A percentile compares a stretch with the other conserved stretches of the same genome.
phyloP scores from a whole-genome alignment of 2,113 vertebrate genomes.

The Anguilla japonica region DNA sequence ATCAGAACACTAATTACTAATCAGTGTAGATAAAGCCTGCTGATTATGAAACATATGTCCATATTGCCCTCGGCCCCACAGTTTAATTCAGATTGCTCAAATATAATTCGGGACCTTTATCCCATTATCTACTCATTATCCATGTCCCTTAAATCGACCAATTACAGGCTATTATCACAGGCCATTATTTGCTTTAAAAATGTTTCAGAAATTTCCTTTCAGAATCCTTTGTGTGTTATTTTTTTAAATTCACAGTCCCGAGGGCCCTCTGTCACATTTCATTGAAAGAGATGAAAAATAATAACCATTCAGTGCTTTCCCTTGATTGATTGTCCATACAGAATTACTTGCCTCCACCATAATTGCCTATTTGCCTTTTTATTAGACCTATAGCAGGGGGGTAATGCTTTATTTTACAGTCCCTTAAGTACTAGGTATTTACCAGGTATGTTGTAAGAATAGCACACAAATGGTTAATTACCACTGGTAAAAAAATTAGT shows the following conservation, averaged over 20 bases:
- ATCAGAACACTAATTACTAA: constrained; percentile 60
- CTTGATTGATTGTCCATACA: neutral
- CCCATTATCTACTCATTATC: constrained; percentile 21
- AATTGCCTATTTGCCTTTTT: neutral
- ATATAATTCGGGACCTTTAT: constrained; percentile 35
- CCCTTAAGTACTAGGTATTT: too few relatives aligned
- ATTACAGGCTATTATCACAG: neutral
- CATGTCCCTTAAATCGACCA: neutral
- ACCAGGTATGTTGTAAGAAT: too few relatives aligned
- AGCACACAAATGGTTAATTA: too few relatives aligned
- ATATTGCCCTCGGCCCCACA: constrained; percentile 35
- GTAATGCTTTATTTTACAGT: too few relatives aligned
- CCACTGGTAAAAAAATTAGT: too few relatives aligned
- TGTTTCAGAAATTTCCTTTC: neutral
- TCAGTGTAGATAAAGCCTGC: constrained; percentile 51
- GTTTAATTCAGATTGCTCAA: constrained; percentile 29
- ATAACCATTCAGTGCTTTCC: neutral
- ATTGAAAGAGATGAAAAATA: neutral
- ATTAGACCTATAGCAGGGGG: neutral
- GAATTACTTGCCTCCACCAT: neutral
- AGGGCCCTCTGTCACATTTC: neutral
- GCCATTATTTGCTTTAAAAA: neutral
- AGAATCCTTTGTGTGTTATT: neutral
- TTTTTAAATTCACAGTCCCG: neutral
- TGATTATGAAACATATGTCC: constrained; percentile 53